Percentiles rank a stretch among this genome's conserved stretches.
These are phyloP conservation scores for Helicolenus hilgendorfi DNA, from an alignment of 2,797 vertebrate species.

Conservation along the genomic window DNA sequence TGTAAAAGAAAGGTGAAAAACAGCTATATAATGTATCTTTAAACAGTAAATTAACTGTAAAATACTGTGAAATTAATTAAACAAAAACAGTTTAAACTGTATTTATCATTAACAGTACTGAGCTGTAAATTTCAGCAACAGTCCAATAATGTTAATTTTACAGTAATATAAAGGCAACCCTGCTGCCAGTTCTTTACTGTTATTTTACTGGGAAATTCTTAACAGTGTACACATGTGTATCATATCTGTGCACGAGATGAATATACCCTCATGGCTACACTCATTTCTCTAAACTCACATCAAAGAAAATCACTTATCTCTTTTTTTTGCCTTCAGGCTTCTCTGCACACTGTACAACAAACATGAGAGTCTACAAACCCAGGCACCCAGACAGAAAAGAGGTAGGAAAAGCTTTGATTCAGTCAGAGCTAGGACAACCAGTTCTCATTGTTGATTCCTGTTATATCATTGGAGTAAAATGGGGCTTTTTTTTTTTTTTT, in stretches of 20 bases:
- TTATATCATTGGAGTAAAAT: conserved; percentile 49
- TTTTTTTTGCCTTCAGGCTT: conserved; percentile 45
- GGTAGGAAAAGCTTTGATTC: conserved; percentile 49
- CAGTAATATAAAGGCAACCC: no score
- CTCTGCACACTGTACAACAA: conserved; percentile 67
- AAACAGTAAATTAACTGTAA: no score
- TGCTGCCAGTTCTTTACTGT: no score
- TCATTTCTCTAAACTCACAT: conserved; percentile 82
- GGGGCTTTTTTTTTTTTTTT: neutral
- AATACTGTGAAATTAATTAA: no score
- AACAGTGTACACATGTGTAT: neutral
- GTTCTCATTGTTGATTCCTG: conserved; percentile 27
- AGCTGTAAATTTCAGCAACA: no score
- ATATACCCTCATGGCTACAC: conserved; percentile 67
- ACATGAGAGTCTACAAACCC: conserved; percentile 36
- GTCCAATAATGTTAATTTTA: no score
- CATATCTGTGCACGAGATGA: conserved; percentile 46
- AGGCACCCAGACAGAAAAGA: conserved; percentile 34
- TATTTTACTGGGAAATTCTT: no score
- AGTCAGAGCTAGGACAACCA: conserved; percentile 40
- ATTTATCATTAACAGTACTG: no score
- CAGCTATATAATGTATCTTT: no score
- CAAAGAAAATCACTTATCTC: conserved; percentile 78
- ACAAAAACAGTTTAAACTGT: no score
- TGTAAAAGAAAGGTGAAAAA: no score